Evolutionary conservation across 2,113 vertebrate species (phyloP).

Genomic region (Chaenogobius annularis): DNA sequence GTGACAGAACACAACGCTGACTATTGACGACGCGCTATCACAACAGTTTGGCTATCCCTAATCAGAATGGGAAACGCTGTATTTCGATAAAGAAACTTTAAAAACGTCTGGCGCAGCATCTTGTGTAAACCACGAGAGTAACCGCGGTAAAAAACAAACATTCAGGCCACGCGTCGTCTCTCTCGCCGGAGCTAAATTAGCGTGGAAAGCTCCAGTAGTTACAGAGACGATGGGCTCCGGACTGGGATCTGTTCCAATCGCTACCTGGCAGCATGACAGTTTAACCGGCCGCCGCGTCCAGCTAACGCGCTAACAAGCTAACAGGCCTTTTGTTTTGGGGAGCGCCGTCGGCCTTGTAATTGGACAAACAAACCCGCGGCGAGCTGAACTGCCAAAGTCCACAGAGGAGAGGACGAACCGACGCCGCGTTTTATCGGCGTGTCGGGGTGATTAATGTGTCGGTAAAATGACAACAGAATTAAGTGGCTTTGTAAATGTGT

Average conservation of each 20-base stretch:
- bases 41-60: too few relatives aligned
- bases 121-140: too few relatives aligned
- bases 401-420: not conserved
- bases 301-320: conserved; percentile 41
- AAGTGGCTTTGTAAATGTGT: not conserved
- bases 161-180: not conserved
- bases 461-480: not conserved
- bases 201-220: conserved; percentile 27
- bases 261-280: conserved; percentile 46
- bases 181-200: conserved; percentile 37
- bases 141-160: conserved; percentile 15
- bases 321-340: conserved; percentile 36
- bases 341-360: conserved; percentile 31
- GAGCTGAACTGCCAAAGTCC: not conserved
- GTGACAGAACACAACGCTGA: too few relatives aligned
- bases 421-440: not conserved
- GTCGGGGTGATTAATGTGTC: not conserved
- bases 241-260: conserved; percentile 40
- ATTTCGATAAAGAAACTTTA: too few relatives aligned
- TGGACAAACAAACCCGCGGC: conserved; percentile 7
- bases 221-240: not conserved
- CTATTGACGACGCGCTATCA: too few relatives aligned
- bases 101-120: too few relatives aligned
- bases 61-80: too few relatives aligned
- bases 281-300: conserved; percentile 23